These are phyloP conservation scores for Spilosoma lubricipeda DNA, from an alignment of 2,888 invertebrate genomes.

Conservation along the genomic window DNA sequence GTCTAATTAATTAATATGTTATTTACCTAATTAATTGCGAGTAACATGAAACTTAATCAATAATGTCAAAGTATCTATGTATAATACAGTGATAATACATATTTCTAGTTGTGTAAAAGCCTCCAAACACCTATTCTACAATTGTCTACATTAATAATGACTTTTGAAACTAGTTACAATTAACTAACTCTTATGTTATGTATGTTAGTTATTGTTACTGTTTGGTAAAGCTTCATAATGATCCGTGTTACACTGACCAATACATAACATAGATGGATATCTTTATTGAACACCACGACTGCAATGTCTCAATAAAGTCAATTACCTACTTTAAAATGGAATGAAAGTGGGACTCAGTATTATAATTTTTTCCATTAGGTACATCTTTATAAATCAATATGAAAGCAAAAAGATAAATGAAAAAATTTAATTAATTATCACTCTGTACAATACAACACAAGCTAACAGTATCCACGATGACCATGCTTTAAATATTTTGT, in stretches of 20 bases:
- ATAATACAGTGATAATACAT: constrained; percentile 74
- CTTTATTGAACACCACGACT: constrained; percentile 33
- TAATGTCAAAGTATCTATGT: constrained; percentile 62
- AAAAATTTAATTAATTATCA: not conserved
- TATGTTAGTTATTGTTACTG: constrained; percentile 79
- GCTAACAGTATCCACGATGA: not conserved
- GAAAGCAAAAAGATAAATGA: not conserved
- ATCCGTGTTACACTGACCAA: constrained; percentile 50
- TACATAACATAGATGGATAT: constrained; percentile 40
- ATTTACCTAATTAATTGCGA: constrained; percentile 59
- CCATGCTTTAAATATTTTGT: not conserved
- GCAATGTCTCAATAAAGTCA: constrained; percentile 27
- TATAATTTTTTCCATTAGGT: not conserved
- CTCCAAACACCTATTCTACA: constrained; percentile 83
- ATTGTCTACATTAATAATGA: constrained; percentile 63
- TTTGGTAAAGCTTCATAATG: constrained; percentile 78
- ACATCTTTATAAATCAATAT: not conserved
- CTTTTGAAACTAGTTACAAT: constrained; percentile 61
- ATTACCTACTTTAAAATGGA: constrained; percentile 21
- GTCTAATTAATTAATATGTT: constrained; percentile 70
- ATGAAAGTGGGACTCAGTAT: constrained; percentile 23
- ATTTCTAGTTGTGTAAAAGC: constrained; percentile 83
- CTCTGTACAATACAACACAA: not conserved
- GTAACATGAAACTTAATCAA: constrained; percentile 72
- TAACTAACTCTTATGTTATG: constrained; percentile 64